Percentiles rank a stretch among this genome's conserved stretches.
Conservation (phyloP, 2,888 invertebrate species). For the Athetis lepigone region DNA sequence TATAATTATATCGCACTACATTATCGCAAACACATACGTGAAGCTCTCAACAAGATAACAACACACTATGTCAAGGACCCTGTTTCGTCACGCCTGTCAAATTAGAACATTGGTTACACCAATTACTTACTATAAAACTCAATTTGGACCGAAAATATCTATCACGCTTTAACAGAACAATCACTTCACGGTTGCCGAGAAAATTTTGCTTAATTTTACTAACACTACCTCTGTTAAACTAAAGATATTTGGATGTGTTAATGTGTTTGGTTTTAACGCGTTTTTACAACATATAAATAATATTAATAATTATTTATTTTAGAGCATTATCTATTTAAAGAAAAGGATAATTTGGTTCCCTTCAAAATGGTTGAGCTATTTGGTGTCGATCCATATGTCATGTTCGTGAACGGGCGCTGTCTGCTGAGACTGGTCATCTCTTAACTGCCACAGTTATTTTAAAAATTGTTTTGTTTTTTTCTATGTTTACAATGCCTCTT, state of each 20-base stretch:
- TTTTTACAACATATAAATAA: slow-evolving; percentile 30
- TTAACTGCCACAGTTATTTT: too few species aligned
- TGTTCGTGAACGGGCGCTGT: too few species aligned
- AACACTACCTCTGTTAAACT: slow-evolving; percentile 20
- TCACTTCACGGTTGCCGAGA: slow-evolving; percentile 18
- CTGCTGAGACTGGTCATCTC: too few species aligned
- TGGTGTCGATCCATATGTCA: too few species aligned
- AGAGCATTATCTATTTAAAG: too few species aligned
- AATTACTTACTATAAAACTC: slow-evolving; percentile 36
- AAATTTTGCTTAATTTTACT: slow-evolving; percentile 10
- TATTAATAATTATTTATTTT: too few species aligned
- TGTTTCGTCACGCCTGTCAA: slow-evolving; percentile 47
- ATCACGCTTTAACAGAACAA: slow-evolving; percentile 22
- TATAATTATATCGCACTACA: neutral
- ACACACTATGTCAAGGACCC: slow-evolving; percentile 53
- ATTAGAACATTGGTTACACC: slow-evolving; percentile 45
- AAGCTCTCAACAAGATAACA: slow-evolving; percentile 48
- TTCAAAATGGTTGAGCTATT: too few species aligned
- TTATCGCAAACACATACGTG: slow-evolving; percentile 41
- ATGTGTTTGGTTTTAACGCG: slow-evolving; percentile 19
- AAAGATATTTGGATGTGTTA: neutral
- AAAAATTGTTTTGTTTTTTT: too few species aligned
- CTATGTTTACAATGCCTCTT: too few species aligned
- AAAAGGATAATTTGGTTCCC: too few species aligned
- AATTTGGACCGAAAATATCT: slow-evolving; percentile 24